phyloP scores from a whole-genome alignment of 1,140 invertebrate genomes.

The Drosophila miranda region DNA sequence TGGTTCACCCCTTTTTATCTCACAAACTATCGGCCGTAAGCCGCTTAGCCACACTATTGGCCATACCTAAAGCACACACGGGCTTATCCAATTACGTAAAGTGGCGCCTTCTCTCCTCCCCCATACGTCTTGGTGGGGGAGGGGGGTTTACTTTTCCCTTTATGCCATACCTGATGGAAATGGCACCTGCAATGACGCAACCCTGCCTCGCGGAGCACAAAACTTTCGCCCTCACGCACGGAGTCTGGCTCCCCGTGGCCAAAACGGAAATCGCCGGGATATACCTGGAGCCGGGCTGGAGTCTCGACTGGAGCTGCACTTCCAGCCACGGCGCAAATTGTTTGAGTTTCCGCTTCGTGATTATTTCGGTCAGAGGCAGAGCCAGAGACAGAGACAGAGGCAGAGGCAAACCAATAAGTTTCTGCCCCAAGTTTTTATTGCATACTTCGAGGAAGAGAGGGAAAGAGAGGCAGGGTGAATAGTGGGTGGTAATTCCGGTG shows the following conservation, averaged over 20 bases:
- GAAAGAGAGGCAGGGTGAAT: background rate
- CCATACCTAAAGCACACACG: no score
- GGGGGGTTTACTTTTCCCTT: background rate
- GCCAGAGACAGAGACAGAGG: no score
- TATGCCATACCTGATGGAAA: background rate
- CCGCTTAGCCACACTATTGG: no score
- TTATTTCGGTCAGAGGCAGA: slow-evolving; percentile 40
- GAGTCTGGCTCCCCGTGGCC: slow-evolving; percentile 20
- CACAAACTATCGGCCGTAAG: no score
- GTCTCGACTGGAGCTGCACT: slow-evolving; percentile 21
- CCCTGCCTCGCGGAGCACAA: slow-evolving; percentile 7
- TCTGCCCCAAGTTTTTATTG: slow-evolving; percentile 51
- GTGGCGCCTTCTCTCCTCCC: background rate
- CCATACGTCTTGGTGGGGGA: background rate
- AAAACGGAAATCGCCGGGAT: slow-evolving; percentile 34
- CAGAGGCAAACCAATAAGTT: slow-evolving; percentile 52
- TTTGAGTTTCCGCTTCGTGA: slow-evolving; percentile 65
- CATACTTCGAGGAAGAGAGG: slow-evolving; percentile 9
- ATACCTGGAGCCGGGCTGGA: slow-evolving; percentile 21
- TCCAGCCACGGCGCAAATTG: slow-evolving; percentile 51
- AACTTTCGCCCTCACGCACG: slow-evolving; percentile 37
- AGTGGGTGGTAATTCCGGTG: background rate
- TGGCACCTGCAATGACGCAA: slow-evolving; percentile 20
- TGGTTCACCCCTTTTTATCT: no score
- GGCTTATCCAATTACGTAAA: slow-evolving; percentile 17